These are phyloP conservation scores for Acanthoscelides obtectus DNA, from an alignment of 2,888 invertebrate species.

Conservation along the genomic window DNA sequence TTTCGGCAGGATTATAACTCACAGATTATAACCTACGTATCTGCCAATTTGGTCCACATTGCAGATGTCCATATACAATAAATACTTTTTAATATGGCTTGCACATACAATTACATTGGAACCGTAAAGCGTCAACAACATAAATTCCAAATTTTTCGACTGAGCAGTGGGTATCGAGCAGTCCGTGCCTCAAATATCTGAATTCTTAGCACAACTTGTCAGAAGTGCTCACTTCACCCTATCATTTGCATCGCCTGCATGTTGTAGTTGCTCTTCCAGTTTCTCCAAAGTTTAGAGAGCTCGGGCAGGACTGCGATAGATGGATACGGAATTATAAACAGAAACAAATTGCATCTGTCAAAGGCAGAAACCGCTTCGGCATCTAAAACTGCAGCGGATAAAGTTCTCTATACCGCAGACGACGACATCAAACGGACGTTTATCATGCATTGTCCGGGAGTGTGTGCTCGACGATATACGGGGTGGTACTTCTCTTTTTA, in stretches of 20 bases:
- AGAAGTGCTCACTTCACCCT: background rate
- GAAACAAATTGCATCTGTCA: conserved; percentile 27
- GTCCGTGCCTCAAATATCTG: background rate
- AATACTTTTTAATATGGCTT: no score
- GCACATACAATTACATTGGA: no score
- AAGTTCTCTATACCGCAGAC: background rate
- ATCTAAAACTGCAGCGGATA: background rate
- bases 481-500: background rate
- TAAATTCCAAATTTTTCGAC: no score
- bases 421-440: conserved; percentile 3
- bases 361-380: conserved; percentile 14
- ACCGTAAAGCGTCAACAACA: no score
- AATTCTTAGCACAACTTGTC: background rate
- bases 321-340: conserved; percentile 17
- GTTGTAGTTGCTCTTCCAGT: background rate
- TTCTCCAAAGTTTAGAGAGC: background rate
- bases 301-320: background rate
- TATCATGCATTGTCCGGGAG: background rate
- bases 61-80: no score
- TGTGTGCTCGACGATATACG: background rate
- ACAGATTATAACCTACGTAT: no score
- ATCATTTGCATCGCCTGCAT: background rate
- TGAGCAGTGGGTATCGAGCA: no score
- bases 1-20: no score
- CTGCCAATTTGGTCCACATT: no score